Conservation (phyloP, 2,888 invertebrate species). For the Hirtodrosophila alboralis region DNA sequence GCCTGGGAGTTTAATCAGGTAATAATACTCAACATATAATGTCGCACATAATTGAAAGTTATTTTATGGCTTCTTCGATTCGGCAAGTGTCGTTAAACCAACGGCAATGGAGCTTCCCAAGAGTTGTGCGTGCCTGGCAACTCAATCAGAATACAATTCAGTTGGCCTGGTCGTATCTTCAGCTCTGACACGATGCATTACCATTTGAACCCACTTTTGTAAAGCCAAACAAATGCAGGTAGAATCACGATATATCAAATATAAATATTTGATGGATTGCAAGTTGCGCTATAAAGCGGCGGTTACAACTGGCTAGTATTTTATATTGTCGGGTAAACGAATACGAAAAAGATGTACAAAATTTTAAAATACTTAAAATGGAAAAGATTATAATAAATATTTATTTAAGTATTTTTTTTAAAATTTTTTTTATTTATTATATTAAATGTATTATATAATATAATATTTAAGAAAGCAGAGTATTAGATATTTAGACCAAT, state of each 20-base stretch:
- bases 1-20: slow-evolving; percentile 37
- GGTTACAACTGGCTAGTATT: background rate
- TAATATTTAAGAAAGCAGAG: too few species aligned
- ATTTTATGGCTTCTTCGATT: slow-evolving; percentile 67
- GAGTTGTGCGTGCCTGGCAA: slow-evolving; percentile 64
- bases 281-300: background rate
- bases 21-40: slow-evolving; percentile 43
- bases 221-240: slow-evolving; percentile 52
- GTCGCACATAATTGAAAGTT: slow-evolving; percentile 74
- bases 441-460: too few species aligned
- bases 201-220: slow-evolving; percentile 14
- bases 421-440: too few species aligned
- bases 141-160: slow-evolving; percentile 50
- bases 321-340: too few species aligned
- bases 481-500: too few species aligned
- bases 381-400: too few species aligned
- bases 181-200: slow-evolving; percentile 26
- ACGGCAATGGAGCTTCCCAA: slow-evolving; percentile 37
- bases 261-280: background rate
- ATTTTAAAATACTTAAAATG: too few species aligned
- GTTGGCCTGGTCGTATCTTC: slow-evolving; percentile 12
- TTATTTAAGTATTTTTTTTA: too few species aligned
- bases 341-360: too few species aligned
- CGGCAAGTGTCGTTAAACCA: slow-evolving; percentile 54
- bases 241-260: slow-evolving; percentile 19